Conservation (phyloP, 2,797 vertebrate species). For the Dryobates pubescens region DNA sequence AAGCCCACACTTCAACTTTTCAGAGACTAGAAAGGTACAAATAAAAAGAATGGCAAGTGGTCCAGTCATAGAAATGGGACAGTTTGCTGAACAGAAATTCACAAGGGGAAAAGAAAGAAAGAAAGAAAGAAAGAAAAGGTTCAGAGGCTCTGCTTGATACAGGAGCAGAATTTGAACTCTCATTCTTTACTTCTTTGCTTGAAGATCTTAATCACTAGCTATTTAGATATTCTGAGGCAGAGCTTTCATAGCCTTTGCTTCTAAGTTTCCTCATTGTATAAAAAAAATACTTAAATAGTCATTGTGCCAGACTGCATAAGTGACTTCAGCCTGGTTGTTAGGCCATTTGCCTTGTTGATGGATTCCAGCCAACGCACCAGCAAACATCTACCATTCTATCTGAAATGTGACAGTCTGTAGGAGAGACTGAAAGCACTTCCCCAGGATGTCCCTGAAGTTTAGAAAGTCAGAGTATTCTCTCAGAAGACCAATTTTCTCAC, state of each 20-base stretch:
- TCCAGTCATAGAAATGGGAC: background rate
- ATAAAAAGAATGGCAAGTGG: background rate
- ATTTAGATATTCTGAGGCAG: background rate
- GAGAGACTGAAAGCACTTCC: background rate
- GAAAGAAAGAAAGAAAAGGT: background rate
- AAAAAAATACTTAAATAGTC: slow-evolving; percentile 17
- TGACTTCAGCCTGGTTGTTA: background rate
- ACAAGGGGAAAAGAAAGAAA: background rate
- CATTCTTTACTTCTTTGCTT: background rate
- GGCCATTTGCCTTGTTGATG: background rate
- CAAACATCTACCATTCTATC: slow-evolving; percentile 8
- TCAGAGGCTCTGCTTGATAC: background rate
- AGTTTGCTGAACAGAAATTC: background rate
- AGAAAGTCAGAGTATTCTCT: background rate
- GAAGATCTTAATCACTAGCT: background rate
- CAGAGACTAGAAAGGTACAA: background rate
- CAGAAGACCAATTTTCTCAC: background rate
- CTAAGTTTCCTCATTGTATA: background rate
- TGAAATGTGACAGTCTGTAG: background rate
- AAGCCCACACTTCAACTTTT: background rate
- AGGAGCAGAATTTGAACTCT: background rate
- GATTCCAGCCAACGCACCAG: background rate
- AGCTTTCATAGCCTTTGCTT: background rate
- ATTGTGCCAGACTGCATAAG: background rate
- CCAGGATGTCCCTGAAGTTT: background rate